phyloP scores from a whole-genome alignment of 2,113 vertebrate species.

The Phrynosoma blainvillii region DNA sequence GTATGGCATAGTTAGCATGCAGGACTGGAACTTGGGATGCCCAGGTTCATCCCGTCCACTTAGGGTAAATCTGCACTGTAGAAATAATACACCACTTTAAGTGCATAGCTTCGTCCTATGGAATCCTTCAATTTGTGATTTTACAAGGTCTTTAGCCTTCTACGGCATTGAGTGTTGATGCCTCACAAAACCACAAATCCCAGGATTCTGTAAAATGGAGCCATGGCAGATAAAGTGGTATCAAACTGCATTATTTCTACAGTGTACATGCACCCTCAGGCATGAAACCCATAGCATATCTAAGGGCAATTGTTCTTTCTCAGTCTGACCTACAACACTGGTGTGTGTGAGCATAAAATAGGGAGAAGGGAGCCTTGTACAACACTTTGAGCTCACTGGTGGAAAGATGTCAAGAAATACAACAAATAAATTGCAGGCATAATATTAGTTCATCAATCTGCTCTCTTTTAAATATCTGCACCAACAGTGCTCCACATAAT shows the following conservation, averaged over 20 bases:
- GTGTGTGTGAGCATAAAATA: too few species aligned
- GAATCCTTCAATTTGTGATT: too few species aligned
- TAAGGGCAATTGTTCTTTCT: neutral
- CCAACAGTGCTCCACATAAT: neutral
- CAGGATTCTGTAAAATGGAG: too few species aligned
- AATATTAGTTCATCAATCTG: slow-evolving; percentile 17
- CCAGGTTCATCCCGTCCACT: neutral
- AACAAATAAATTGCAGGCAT: neutral
- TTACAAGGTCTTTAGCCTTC: too few species aligned
- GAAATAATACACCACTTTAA: too few species aligned
- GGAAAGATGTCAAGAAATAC: neutral
- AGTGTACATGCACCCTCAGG: too few species aligned
- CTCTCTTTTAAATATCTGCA: slow-evolving; percentile 19
- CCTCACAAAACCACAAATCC: too few species aligned
- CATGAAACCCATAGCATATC: neutral
- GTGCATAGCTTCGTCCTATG: too few species aligned
- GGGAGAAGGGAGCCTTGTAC: neutral
- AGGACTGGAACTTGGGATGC: neutral
- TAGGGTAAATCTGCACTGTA: neutral
- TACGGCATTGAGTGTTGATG: too few species aligned
- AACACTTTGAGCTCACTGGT: neutral
- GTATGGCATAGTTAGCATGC: neutral
- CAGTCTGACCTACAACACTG: neutral
- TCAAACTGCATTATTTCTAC: too few species aligned
- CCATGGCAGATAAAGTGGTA: too few species aligned